A percentile compares a stretch with the other conserved stretches of the same genome.
These are phyloP conservation scores for Tiliacea citrago DNA, from an alignment of 2,888 invertebrate species.

Conservation along the genomic window DNA sequence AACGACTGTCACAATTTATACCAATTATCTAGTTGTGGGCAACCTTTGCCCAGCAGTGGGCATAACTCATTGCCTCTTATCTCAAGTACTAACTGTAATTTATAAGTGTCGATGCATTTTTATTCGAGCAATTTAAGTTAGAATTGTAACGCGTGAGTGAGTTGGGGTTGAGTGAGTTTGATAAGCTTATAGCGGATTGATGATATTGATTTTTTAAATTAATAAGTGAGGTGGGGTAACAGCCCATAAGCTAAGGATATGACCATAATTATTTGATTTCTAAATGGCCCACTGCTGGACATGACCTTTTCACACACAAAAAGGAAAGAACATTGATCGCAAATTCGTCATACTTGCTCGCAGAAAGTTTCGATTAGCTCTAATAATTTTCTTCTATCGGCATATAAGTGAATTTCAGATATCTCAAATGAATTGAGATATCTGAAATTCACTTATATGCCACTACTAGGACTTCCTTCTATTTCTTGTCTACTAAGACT, in stretches of 20 bases:
- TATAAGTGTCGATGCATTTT: slow-evolving; percentile 79
- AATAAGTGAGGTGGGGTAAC: neutral
- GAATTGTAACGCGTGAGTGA: slow-evolving; percentile 81
- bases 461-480: no score
- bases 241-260: neutral
- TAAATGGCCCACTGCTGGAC: neutral
- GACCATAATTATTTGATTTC: neutral
- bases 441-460: neutral
- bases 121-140: slow-evolving; percentile 85
- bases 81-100: slow-evolving; percentile 55
- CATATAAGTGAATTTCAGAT: no score
- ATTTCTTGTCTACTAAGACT: neutral
- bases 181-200: slow-evolving; percentile 50
- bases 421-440: no score
- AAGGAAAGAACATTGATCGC: neutral
- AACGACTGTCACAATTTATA: slow-evolving; percentile 56
- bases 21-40: slow-evolving; percentile 56
- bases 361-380: neutral
- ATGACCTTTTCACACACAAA: neutral
- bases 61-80: slow-evolving; percentile 58
- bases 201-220: neutral
- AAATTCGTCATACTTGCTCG: neutral
- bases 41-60: slow-evolving; percentile 63
- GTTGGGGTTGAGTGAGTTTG: slow-evolving; percentile 65
- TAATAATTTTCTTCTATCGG: neutral